phyloP scores from a whole-genome alignment of 2,113 vertebrate species.

The Dolichallabes microphthalmus region DNA sequence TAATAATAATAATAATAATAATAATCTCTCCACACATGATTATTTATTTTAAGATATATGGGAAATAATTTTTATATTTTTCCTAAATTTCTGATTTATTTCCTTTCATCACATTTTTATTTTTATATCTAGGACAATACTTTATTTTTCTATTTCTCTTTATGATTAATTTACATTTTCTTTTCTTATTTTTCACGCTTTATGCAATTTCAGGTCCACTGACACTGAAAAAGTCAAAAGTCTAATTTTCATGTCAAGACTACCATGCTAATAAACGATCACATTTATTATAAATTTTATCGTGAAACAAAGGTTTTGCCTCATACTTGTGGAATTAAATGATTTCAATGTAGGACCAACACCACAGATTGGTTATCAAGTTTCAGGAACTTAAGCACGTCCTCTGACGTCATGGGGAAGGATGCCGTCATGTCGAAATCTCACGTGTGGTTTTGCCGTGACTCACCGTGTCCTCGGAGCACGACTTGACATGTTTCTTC shows the following conservation, averaged over 20 bases:
- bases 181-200: no score
- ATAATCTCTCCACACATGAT: no score
- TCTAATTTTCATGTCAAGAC: not conserved
- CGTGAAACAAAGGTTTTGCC: not conserved
- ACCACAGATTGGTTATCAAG: not conserved
- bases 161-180: no score
- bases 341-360: not conserved
- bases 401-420: constrained; percentile 8
- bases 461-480: constrained; percentile 85
- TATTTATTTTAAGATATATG: no score
- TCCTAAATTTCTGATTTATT: no score
- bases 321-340: not conserved
- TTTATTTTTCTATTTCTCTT: no score
- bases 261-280: not conserved
- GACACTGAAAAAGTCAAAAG: not conserved
- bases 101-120: no score
- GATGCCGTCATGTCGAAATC: not conserved
- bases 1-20: no score
- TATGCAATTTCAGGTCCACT: no score
- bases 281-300: not conserved
- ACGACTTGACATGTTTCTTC: constrained; percentile 85
- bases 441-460: not conserved
- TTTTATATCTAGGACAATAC: no score
- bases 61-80: no score
- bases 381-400: not conserved